Evolutionary conservation across 2,888 invertebrate species (phyloP).

Genomic region (Aspidiotus destructor): DNA sequence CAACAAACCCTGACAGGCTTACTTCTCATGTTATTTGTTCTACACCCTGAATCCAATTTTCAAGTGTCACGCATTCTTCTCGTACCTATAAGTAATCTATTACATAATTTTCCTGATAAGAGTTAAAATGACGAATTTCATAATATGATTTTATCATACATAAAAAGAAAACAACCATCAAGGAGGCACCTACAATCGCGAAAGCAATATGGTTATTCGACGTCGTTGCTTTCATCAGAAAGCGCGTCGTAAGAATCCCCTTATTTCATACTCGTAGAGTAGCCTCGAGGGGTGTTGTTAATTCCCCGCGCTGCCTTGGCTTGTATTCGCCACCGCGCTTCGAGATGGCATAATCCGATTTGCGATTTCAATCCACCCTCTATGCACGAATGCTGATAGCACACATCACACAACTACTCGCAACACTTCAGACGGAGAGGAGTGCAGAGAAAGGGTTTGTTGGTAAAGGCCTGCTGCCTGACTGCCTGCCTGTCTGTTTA

Average conservation of each 20-base stretch:
- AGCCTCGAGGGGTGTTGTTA: slow-evolving; percentile 29
- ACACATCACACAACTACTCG: neutral
- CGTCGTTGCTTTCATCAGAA: slow-evolving; percentile 6
- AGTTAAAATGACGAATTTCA: too few species aligned
- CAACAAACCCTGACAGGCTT: too few species aligned
- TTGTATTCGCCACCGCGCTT: slow-evolving; percentile 18
- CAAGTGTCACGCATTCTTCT: too few species aligned
- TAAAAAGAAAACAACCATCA: neutral
- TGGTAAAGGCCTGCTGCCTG: too few species aligned
- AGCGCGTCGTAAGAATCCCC: slow-evolving; percentile 14
- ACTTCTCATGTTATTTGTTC: too few species aligned
- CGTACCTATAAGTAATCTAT: too few species aligned
- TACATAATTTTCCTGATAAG: too few species aligned
- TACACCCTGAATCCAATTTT: too few species aligned
- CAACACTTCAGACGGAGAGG: too few species aligned
- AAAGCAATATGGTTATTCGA: slow-evolving; percentile 25
- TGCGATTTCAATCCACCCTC: slow-evolving; percentile 31
- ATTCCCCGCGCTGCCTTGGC: slow-evolving; percentile 5
- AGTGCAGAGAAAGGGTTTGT: too few species aligned
- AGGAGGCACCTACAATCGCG: neutral
- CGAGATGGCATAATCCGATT: slow-evolving; percentile 25
- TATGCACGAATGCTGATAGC: slow-evolving; percentile 2
- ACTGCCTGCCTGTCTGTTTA: too few species aligned
- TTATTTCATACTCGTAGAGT: slow-evolving; percentile 26
- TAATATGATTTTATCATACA: neutral